These are phyloP conservation scores for Xanthia togata DNA, from an alignment of 2,888 invertebrate genomes.

Conservation along the genomic window DNA sequence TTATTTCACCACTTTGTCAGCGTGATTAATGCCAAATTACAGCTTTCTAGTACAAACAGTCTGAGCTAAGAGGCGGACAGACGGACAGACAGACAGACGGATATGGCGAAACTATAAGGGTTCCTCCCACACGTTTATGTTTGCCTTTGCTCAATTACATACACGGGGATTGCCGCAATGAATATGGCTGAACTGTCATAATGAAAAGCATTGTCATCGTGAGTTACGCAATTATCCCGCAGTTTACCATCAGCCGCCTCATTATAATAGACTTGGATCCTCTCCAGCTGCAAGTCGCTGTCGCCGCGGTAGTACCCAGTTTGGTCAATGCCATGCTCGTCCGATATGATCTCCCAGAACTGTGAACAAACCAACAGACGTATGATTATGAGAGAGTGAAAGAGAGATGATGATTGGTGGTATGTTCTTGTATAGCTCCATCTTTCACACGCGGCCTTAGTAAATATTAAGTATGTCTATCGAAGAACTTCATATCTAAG, in stretches of 20 bases:
- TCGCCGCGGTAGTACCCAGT: constrained; percentile 92
- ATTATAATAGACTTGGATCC: constrained; percentile 94
- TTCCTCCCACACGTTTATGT: no score
- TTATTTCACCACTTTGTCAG: no score
- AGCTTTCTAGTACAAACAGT: no score
- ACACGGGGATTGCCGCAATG: not conserved
- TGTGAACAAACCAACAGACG: constrained; percentile 68
- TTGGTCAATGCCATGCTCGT: constrained; percentile 93
- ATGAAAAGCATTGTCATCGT: not conserved
- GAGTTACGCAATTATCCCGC: not conserved
- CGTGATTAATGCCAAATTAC: no score
- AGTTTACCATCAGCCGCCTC: constrained; percentile 90
- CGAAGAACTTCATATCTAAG: no score
- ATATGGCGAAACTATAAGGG: no score
- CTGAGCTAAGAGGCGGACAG: no score
- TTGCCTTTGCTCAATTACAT: no score
- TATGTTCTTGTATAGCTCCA: not conserved
- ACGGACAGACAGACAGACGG: no score
- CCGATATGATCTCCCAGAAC: constrained; percentile 95
- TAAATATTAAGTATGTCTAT: no score
- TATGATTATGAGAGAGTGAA: not conserved
- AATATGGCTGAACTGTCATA: not conserved
- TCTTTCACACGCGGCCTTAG: no score
- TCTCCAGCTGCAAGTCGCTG: constrained; percentile 93
- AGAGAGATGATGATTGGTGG: not conserved